Evolutionary conservation across 2,797 vertebrate genomes (phyloP).

Genomic region (Mastacembelus armatus): DNA sequence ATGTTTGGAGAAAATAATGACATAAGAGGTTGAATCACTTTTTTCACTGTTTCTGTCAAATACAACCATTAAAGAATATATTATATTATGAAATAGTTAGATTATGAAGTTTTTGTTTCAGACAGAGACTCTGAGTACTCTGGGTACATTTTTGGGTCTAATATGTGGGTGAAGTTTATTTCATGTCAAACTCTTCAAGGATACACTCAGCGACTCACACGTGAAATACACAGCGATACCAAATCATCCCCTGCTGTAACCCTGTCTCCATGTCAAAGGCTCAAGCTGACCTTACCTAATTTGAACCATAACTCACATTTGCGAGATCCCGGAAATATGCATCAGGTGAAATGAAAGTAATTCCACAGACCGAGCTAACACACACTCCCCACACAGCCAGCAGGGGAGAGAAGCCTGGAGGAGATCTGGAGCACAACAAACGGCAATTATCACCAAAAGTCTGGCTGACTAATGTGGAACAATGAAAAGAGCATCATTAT

Average conservation of each 20-base stretch:
- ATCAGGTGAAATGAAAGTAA: constrained; percentile 51
- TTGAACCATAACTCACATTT: constrained; percentile 49
- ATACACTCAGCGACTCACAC: constrained; percentile 9
- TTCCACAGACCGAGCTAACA: constrained; percentile 21
- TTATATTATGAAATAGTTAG: too few relatives aligned
- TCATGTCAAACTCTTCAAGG: constrained; percentile 28
- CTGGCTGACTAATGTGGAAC: constrained; percentile 25
- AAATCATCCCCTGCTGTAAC: constrained; percentile 47
- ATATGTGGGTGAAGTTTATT: constrained; percentile 39
- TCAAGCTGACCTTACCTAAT: constrained; percentile 79
- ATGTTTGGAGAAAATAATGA: background rate
- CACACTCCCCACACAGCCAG: constrained; percentile 23
- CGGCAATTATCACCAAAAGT: constrained; percentile 17
- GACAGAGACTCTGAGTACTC: too few relatives aligned
- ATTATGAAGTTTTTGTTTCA: too few relatives aligned
- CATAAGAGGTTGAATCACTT: background rate
- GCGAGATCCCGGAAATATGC: constrained; percentile 21
- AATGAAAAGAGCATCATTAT: constrained; percentile 1
- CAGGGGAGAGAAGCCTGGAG: constrained; percentile 20
- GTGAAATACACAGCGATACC: constrained; percentile 30
- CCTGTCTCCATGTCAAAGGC: constrained; percentile 76
- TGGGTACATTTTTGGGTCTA: constrained; percentile 23
- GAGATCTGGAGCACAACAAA: constrained; percentile 36
- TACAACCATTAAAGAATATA: background rate
- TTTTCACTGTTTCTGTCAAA: background rate